phyloP scores from a whole-genome alignment of 1,140 invertebrate genomes.

The Alviniconcha marisindica region DNA sequence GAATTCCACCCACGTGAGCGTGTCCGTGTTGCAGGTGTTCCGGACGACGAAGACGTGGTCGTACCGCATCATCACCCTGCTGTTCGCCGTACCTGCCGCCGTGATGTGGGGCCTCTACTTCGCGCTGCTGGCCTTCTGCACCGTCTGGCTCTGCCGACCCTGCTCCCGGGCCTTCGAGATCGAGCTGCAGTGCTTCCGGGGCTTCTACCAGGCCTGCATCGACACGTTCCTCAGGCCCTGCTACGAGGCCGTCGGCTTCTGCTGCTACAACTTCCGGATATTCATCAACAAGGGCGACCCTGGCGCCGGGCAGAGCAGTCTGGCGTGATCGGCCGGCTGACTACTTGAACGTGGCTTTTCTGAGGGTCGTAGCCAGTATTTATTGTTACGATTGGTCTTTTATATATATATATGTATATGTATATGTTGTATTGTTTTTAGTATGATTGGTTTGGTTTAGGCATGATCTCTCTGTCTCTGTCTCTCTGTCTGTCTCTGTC shows the following conservation, averaged over 20 bases:
- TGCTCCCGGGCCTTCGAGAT: conserved; percentile 57
- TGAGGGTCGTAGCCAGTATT: too few species aligned
- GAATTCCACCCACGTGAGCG: too few species aligned
- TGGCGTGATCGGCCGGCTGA: too few species aligned
- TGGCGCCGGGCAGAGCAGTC: too few species aligned
- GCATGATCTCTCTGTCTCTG: too few species aligned
- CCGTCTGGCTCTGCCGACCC: conserved; percentile 61
- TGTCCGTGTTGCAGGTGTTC: conserved; percentile 64
- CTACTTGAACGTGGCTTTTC: too few species aligned
- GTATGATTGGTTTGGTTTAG: too few species aligned
- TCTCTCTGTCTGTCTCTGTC: too few species aligned
- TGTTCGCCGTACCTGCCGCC: conserved; percentile 54
- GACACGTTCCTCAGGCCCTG: conserved; percentile 50
- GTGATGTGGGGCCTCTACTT: conserved; percentile 60
- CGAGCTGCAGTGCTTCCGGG: conserved; percentile 42
- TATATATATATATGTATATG: too few species aligned
- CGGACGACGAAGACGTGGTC: conserved; percentile 56
- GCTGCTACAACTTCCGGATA: conserved; percentile 50
- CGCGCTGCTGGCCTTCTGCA: conserved; percentile 61
- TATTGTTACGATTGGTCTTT: too few species aligned
- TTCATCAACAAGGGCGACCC: conserved; percentile 31
- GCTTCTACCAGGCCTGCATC: conserved; percentile 48
- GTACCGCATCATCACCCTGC: conserved; percentile 56
- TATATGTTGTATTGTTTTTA: too few species aligned
- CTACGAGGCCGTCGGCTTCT: conserved; percentile 50